Evolutionary conservation across 2,888 invertebrate genomes (phyloP), one percentile per base, ranked within the genome.

Genomic region (Caenorhabditis macrosperma): DNA sequence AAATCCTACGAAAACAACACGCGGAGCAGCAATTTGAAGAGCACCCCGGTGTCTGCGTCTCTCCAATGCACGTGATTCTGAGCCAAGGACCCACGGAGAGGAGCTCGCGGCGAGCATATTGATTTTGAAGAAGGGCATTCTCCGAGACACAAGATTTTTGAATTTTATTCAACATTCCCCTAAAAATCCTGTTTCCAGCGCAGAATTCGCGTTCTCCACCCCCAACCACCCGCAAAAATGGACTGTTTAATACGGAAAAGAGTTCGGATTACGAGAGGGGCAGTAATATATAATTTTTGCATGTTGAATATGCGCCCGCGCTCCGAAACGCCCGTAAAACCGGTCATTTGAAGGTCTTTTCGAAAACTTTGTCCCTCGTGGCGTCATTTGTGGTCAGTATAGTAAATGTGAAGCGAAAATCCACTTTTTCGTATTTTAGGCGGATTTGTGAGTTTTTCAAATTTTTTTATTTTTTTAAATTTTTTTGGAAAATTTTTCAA

Each of bases 41-140:
- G 46, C 33, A 10, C 26, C 26, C 26, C 9, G 12, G 12, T 26
- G 50, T 64, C 66, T 66, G 66, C 66, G 66, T 66, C 66, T 66
- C 64, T 52, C 44, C n/a, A 7, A 17, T 41, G 41, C 59, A 44
- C 59, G 59, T 59, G 59, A n/a, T n/a, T n/a, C n/a, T n/a, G n/a
- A 57, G n/a, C n/a, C n/a, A n/a, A n/a, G n/a, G n/a, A n/a, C n/a
- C n/a, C n/a, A n/a, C n/a, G n/a, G n/a, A n/a, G n/a, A n/a, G n/a
- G n/a, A n/a, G n/a, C n/a, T n/a, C n/a, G n/a, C n/a, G n/a, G n/a
- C n/a, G n/a, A n/a, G n/a, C n/a, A n/a, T 38, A 38, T 38, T 38
- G 38, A 38, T 38, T 38, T 38, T 12, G 33, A 5, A 3, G 5
- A n/a, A n/a, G 24, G 15, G 41, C 2, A 15, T 20, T 22, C 59